phyloP scores from a whole-genome alignment of 2,888 invertebrate genomes.

The Eupithecia subfuscata region DNA sequence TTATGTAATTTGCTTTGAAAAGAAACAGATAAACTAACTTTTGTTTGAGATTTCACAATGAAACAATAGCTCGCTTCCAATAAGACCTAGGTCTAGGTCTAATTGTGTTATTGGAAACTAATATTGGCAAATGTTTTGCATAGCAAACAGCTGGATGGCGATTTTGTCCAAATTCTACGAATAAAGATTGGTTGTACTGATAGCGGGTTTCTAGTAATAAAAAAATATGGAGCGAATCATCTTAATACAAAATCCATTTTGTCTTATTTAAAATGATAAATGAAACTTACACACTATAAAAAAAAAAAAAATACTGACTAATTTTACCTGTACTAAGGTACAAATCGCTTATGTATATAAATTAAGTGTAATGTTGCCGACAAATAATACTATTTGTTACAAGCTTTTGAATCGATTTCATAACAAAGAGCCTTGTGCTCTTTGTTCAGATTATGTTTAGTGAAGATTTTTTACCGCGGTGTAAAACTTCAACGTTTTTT shows the following conservation, averaged over 20 bases:
- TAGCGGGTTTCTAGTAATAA: background rate
- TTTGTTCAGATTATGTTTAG: too few relatives aligned
- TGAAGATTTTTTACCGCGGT: too few relatives aligned
- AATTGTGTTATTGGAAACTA: slow-evolving; percentile 35
- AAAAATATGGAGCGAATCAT: background rate
- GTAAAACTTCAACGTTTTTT: too few relatives aligned
- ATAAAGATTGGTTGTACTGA: background rate
- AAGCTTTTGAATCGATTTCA: background rate
- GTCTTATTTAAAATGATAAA: background rate
- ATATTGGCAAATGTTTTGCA: slow-evolving; percentile 40
- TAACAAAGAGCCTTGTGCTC: background rate
- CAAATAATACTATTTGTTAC: background rate
- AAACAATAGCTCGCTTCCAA: slow-evolving; percentile 18
- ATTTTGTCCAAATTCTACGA: slow-evolving; percentile 31
- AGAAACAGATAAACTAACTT: background rate
- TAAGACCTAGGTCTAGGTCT: slow-evolving; percentile 23
- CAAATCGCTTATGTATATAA: too few relatives aligned
- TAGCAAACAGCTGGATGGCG: slow-evolving; percentile 40
- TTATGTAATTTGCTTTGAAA: background rate
- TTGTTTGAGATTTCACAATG: background rate
- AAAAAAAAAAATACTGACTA: background rate
- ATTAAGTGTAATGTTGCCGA: background rate
- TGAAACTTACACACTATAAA: background rate
- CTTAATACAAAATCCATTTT: background rate
- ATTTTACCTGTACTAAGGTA: background rate